Conservation (phyloP, 1,140 invertebrate genomes). For the Aphaenogaster floridana region DNA sequence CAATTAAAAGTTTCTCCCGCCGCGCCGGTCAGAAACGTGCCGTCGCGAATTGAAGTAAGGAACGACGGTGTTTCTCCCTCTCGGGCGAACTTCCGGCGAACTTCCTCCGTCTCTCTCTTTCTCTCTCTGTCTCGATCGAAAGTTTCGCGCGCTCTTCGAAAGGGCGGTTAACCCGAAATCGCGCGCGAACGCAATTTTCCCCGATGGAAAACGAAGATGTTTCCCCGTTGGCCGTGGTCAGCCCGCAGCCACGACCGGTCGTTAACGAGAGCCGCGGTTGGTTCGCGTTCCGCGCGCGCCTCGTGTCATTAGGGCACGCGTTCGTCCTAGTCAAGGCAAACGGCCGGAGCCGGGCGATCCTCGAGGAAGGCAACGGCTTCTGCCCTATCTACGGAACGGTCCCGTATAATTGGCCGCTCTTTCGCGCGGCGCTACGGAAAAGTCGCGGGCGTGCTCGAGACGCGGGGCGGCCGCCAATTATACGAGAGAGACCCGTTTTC, state of each 20-base stretch:
- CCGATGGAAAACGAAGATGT: slow-evolving; percentile 49
- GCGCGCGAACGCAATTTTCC: slow-evolving; percentile 36
- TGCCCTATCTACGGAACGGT: neutral
- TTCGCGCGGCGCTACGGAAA: slow-evolving; percentile 12
- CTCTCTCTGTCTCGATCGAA: neutral
- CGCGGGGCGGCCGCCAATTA: slow-evolving; percentile 25
- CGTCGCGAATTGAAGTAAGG: slow-evolving; percentile 53
- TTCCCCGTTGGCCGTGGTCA: neutral
- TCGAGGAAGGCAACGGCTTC: slow-evolving; percentile 5
- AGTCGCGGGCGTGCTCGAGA: slow-evolving; percentile 13
- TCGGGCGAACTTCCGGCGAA: neutral
- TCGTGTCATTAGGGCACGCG: slow-evolving; percentile 30
- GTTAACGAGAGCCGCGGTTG: neutral
- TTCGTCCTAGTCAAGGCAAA: slow-evolving; percentile 47
- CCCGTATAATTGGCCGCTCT: slow-evolving; percentile 51
- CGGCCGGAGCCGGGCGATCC: neutral
- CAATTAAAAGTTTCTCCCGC: slow-evolving; percentile 57
- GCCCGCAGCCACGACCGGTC: neutral
- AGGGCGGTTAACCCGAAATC: slow-evolving; percentile 26
- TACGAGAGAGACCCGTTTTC: slow-evolving; percentile 24
- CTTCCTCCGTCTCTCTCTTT: too few species aligned
- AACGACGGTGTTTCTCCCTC: slow-evolving; percentile 29
- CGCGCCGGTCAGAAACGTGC: slow-evolving; percentile 21
- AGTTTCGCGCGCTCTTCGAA: slow-evolving; percentile 31
- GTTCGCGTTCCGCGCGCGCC: neutral